Conservation (phyloP, 2,888 invertebrate genomes). For the Diaphora mendica region DNA sequence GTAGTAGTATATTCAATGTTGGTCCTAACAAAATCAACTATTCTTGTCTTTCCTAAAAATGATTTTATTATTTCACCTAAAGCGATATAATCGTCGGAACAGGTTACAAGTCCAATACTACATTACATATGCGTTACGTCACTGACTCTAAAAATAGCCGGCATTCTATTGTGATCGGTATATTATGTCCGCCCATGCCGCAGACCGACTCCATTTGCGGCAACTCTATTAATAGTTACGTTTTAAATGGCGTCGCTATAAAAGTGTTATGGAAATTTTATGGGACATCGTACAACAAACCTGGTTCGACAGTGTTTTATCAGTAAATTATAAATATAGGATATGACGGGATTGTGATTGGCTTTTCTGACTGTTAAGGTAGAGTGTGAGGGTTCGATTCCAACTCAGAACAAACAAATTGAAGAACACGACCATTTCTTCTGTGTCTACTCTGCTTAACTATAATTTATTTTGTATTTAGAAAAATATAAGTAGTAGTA, state of each 20-base stretch:
- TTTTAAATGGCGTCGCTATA: slow-evolving; percentile 30
- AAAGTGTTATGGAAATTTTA: slow-evolving; percentile 25
- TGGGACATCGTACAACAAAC: background rate
- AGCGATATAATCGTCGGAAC: background rate
- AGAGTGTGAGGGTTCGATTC: too few relatives aligned
- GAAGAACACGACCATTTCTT: too few relatives aligned
- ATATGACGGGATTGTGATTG: too few relatives aligned
- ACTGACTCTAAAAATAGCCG: slow-evolving; percentile 39
- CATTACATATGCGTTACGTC: slow-evolving; percentile 27
- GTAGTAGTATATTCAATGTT: too few relatives aligned
- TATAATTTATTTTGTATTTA: too few relatives aligned
- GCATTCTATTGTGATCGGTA: slow-evolving; percentile 42
- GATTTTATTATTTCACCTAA: background rate
- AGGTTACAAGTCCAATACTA: background rate
- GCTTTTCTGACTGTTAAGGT: too few relatives aligned
- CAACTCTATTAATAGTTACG: slow-evolving; percentile 37
- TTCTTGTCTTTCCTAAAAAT: background rate
- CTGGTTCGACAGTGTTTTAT: background rate
- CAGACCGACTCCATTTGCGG: slow-evolving; percentile 25
- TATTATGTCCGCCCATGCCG: slow-evolving; percentile 32
- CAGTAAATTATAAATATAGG: background rate
- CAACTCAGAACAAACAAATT: too few relatives aligned
- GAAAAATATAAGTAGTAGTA: too few relatives aligned
- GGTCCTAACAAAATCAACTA: background rate
- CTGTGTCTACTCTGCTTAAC: too few relatives aligned